Percentiles rank a stretch among this genome's conserved stretches.
These are phyloP conservation scores for Carapus acus DNA, from an alignment of 2,797 vertebrate species.

Conservation along the genomic window DNA sequence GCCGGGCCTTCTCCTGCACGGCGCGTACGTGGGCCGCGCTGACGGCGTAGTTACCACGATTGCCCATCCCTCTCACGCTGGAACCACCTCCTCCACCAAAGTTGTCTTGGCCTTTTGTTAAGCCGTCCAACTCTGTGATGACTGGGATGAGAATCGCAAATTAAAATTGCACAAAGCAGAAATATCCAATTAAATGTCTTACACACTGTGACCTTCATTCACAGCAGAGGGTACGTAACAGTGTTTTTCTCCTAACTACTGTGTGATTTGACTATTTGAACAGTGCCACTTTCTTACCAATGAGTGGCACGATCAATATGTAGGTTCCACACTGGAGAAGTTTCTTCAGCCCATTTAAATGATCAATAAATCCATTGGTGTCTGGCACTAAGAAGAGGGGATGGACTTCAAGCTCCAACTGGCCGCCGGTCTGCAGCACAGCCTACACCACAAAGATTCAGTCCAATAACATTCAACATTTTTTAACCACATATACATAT, in stretches of 20 bases:
- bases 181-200: too few relatives aligned
- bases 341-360: constrained; percentile 80
- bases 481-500: too few relatives aligned
- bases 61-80: constrained; percentile 28
- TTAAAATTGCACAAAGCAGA: constrained; percentile 8
- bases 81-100: constrained; percentile 52
- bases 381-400: constrained; percentile 94
- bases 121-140: constrained; percentile 94
- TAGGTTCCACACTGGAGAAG: constrained; percentile 86
- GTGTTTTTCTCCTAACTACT: too few relatives aligned
- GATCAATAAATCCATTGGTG: constrained; percentile 97
- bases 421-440: constrained; percentile 88
- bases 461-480: too few relatives aligned
- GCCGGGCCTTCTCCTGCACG: constrained; percentile 89
- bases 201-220: too few relatives aligned
- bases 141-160: constrained; percentile 69
- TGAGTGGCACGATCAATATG: constrained; percentile 93
- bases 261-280: too few relatives aligned
- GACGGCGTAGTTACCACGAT: constrained; percentile 53
- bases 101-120: constrained; percentile 91
- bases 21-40: constrained; percentile 78
- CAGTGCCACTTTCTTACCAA: constrained; percentile 79
- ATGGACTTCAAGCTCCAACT: constrained; percentile 91
- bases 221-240: too few relatives aligned
- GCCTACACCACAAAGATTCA: constrained; percentile 68